These are phyloP conservation scores for Centropristis striata DNA, from an alignment of 2,113 vertebrate genomes.

Conservation along the genomic window DNA sequence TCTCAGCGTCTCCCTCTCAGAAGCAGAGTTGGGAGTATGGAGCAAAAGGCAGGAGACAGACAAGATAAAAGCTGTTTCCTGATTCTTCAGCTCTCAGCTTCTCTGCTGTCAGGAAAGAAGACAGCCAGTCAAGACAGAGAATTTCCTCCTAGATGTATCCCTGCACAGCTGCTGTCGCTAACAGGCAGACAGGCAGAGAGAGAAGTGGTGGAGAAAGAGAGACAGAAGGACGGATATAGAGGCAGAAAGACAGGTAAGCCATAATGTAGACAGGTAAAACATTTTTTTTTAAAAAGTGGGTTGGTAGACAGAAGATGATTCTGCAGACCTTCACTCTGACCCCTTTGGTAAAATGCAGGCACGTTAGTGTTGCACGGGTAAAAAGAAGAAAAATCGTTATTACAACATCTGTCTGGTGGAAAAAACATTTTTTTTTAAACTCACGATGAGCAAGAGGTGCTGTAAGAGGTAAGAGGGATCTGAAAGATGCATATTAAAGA, in stretches of 20 bases:
- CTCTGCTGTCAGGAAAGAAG: constrained; percentile 79
- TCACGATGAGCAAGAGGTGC: neutral
- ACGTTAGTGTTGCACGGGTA: constrained; percentile 17
- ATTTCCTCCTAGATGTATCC: constrained; percentile 75
- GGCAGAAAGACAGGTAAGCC: constrained; percentile 39
- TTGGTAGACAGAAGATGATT: constrained; percentile 25
- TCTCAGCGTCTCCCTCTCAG: constrained; percentile 59
- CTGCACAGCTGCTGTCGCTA: constrained; percentile 77
- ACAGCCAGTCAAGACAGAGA: constrained; percentile 80
- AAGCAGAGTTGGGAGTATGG: constrained; percentile 79
- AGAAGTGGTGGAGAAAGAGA: constrained; percentile 43
- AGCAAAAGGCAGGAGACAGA: constrained; percentile 84
- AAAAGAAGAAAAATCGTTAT: neutral
- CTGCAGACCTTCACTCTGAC: constrained; percentile 16
- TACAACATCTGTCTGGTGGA: neutral
- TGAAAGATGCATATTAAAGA: neutral
- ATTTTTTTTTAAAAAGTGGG: too few relatives aligned
- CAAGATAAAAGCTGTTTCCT: constrained; percentile 84
- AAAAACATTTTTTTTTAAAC: neutral
- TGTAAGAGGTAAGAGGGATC: neutral
- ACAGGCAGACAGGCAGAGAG: constrained; percentile 70
- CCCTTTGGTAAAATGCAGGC: neutral
- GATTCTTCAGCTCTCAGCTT: constrained; percentile 79
- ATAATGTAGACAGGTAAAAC: constrained; percentile 32
- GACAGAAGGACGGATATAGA: constrained; percentile 45